A percentile compares a stretch with the other conserved stretches of the same genome.
Conservation (phyloP, 2,113 vertebrate genomes). For the Ceyx margarethae region DNA sequence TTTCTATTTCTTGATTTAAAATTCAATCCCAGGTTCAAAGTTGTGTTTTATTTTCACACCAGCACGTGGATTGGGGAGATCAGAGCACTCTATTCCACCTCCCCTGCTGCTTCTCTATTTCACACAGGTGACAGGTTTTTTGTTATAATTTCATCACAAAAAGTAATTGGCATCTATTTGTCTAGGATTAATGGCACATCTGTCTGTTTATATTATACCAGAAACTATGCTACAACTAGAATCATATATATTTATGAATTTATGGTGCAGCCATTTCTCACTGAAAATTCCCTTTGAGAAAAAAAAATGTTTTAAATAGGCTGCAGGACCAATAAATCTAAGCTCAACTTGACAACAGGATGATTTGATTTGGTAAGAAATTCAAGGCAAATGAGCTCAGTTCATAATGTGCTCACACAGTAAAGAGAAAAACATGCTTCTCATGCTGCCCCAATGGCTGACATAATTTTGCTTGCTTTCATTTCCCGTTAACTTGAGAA, state of each 20-base stretch:
- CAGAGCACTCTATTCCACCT: neutral
- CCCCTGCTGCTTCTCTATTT: neutral
- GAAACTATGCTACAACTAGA: neutral
- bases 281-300: neutral
- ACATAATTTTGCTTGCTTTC: conserved; percentile 46
- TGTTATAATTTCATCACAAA: neutral
- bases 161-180: conserved; percentile 4
- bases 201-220: neutral
- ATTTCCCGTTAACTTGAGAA: conserved; percentile 31
- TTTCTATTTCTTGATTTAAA: conserved; percentile 15
- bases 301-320: neutral
- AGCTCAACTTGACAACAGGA: neutral
- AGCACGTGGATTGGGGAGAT: neutral
- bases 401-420: neutral
- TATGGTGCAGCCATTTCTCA: neutral
- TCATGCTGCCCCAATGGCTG: neutral
- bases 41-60: conserved; percentile 12
- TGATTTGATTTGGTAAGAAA: neutral
- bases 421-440: conserved; percentile 6
- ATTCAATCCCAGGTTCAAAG: neutral
- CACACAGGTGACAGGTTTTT: neutral
- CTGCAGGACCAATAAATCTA: conserved; percentile 16
- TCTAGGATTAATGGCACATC: neutral
- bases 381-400: conserved; percentile 12
- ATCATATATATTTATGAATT: neutral